Percentiles rank a stretch among this genome's conserved stretches.
These are phyloP conservation scores for Nyctereutes procyonoides DNA, from an alignment of 2,113 vertebrate species.

Conservation along the genomic window DNA sequence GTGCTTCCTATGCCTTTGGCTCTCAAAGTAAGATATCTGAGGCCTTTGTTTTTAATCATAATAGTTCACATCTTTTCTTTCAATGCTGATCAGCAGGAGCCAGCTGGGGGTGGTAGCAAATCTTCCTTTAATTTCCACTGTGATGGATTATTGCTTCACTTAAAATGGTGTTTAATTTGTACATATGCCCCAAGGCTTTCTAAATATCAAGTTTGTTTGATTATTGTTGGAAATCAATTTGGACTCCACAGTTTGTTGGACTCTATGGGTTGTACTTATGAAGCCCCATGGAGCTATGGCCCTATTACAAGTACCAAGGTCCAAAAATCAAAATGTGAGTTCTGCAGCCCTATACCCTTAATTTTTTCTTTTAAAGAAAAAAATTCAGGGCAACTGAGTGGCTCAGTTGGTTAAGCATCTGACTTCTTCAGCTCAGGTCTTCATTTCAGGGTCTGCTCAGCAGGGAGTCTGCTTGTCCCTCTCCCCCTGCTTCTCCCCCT, in stretches of 20 bases:
- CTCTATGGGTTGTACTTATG: background rate
- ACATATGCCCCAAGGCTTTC: conserved; percentile 51
- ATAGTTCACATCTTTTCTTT: conserved; percentile 65
- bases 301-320: background rate
- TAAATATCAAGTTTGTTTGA: conserved; percentile 62
- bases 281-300: background rate
- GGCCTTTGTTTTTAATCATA: conserved; percentile 75
- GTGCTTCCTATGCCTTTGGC: background rate
- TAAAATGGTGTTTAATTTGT: conserved; percentile 73
- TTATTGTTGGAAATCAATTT: conserved; percentile 71
- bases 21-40: background rate
- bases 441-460: background rate
- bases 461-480: background rate
- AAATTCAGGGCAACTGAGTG: background rate
- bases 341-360: background rate
- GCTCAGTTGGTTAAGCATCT: background rate
- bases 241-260: background rate
- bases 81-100: background rate
- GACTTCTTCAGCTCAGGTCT: background rate
- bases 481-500: background rate
- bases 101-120: conserved; percentile 45
- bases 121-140: conserved; percentile 71
- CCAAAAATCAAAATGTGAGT: conserved; percentile 17
- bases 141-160: conserved; percentile 69
- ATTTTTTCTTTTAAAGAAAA: background rate